phyloP scores from a whole-genome alignment of 2,113 vertebrate genomes.

The Myotis davidii region DNA sequence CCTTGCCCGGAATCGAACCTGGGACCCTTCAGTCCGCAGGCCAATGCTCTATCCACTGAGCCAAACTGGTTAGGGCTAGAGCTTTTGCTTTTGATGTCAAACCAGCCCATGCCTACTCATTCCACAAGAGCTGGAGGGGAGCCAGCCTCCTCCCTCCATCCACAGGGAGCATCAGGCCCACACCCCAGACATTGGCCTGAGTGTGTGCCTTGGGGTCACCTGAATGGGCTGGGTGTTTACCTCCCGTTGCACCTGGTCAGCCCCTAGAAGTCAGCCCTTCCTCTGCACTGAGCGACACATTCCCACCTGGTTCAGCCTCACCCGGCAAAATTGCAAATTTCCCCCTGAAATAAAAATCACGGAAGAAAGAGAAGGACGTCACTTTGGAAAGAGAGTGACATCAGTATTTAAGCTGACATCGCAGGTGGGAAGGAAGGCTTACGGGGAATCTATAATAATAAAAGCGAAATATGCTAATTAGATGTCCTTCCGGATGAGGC shows the following conservation, averaged over 20 bases:
- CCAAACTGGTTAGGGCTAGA: no score
- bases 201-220: neutral
- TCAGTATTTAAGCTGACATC: neutral
- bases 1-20: no score
- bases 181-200: rapidly evolving
- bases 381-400: neutral
- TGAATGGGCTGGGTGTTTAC: neutral
- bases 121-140: neutral
- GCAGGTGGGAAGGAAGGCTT: neutral
- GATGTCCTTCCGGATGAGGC: no score
- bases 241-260: rapidly evolving
- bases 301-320: neutral
- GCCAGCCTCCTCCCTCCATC: neutral
- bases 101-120: rapidly evolving
- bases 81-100: neutral
- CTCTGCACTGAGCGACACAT: rapidly evolving
- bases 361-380: neutral
- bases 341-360: neutral
- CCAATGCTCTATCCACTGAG: no score
- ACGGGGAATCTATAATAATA: no score
- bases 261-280: neutral
- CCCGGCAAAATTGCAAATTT: neutral
- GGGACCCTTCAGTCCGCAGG: no score
- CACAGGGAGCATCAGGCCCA: neutral
- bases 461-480: no score